phyloP scores from a whole-genome alignment of 64 coral and sea anemone species.

The Stylophora pistillata region DNA sequence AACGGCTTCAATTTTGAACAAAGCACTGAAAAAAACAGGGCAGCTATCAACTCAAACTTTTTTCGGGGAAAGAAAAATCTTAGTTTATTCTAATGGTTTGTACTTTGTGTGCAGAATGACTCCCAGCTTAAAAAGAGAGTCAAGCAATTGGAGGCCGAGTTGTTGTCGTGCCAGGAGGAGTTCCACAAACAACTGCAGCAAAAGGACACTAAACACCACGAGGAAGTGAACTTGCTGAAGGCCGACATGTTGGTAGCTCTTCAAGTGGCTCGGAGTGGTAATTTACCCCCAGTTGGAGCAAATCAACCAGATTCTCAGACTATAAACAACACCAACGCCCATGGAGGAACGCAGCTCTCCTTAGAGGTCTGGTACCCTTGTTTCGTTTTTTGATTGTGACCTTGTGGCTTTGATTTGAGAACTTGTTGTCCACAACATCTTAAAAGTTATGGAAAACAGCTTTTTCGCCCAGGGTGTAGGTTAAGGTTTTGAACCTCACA shows the following conservation, averaged over 20 bases:
- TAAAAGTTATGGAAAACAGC: too few species aligned
- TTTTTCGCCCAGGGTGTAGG: too few species aligned
- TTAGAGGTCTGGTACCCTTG: constrained; percentile 40
- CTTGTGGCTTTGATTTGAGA: too few species aligned
- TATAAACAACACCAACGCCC: neutral
- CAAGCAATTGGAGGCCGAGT: constrained; percentile 53
- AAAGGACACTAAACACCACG: constrained; percentile 57
- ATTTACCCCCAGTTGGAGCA: neutral
- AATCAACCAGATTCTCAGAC: neutral
- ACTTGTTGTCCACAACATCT: too few species aligned
- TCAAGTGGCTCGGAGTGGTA: constrained; percentile 67
- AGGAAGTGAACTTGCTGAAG: constrained; percentile 81
- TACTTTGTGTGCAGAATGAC: constrained; percentile 25
- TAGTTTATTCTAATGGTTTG: neutral
- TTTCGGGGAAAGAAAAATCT: too few species aligned
- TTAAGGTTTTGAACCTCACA: too few species aligned
- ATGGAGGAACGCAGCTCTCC: constrained; percentile 59
- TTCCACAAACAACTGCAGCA: constrained; percentile 37
- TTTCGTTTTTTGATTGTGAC: neutral
- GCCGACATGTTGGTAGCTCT: constrained; percentile 88
- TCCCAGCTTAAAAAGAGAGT: constrained; percentile 49
- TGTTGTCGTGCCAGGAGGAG: constrained; percentile 3
- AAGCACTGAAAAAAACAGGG: too few species aligned
- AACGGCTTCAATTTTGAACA: too few species aligned
- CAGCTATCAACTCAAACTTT: too few species aligned